Base-by-base conservation (phyloP, 1,140 invertebrate genomes). In the Scaptomyza graminum region DNA sequence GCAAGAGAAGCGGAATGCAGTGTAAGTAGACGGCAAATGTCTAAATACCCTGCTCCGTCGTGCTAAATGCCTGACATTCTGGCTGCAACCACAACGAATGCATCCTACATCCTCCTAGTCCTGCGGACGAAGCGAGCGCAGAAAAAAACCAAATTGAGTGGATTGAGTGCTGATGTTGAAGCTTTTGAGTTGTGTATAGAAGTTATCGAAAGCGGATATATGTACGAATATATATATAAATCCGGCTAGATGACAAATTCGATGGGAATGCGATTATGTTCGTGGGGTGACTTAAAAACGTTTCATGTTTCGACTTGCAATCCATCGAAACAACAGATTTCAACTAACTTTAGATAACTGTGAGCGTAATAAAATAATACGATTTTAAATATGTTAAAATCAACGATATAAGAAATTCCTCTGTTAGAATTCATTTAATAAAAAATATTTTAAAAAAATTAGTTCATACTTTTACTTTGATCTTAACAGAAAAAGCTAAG, bases 11-110 rank as follows among this genome's bases (percentile, higher is more conserved):
- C 6, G 28, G 28, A 22, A 22, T 28, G 28, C 28, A 6, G 37
- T 41, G 44, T 82, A 85, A 87, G 74, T 85, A 87, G 82, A 76
- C 82, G 74, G 78, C 67, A 87, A 87, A 87, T 78, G 79, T 87
- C 82, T 87, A 87, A 87, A 87, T 88, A 87, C 82, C 83, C 82
- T 87, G 78, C 67, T 74, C 80, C 80, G 83, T 88, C 80, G 83
- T 88, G 83, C 75, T 85, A 87, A 88, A 87, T 87, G 68, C 82
- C 75, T 70, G 63, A 74, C 78, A 87, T 87, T 75, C 78, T 79
- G 60, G 71, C 66, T 51, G 67, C 74, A 50, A 81, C 82, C 82
- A 74, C 82, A 88, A 51, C 67, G 49, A 68, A 69, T 73, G 63
- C 43, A 37, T 49, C 37, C 39, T n/a, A 34, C 31, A 34, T 34